Evolutionary conservation across 2,113 vertebrate genomes (phyloP), one percentile per base, ranked within the genome.

Genomic region (Brachyhypopomus gauderio): DNA sequence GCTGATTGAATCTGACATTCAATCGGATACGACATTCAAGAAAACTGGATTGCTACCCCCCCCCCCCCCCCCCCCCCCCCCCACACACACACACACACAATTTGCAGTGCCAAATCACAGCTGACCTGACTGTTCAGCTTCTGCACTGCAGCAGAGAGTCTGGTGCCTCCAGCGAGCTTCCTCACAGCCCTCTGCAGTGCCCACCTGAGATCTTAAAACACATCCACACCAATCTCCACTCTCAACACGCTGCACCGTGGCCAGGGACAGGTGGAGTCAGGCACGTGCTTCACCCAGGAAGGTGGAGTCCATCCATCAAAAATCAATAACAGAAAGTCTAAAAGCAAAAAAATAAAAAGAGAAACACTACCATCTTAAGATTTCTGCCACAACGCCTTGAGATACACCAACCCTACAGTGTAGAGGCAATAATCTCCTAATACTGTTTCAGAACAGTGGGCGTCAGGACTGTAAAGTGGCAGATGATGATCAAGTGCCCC

Each of bases 1-100:
- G 72, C 56, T 78, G 5, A 59, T 55, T 67, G 52, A 66, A 80
- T 23, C 55, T 67, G 83, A 72, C 70, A 72, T 81, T 52, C 63
- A 81, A 81, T 41, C 75, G 63, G 79, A 75, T 22, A 78, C 52
- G 71, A 74, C 7, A n/a, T 59, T 25, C 60, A 8, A 72, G 36
- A 27, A 70, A 8, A 79, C 38, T 52, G 56, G 72, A 22, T 3
- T 22, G 55, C 78, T 72, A 23, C 30, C n/a, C 25, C 55, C 2
- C 1, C 45, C 4, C 23, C 19, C 0, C 1, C 4, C 14, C 23
- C n/a, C 38, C 25, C 30, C 64, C 22, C 25, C 27, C 34, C 20
- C n/a, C 41, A 30, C 30, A 30, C 30, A 30, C 14, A 17, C 23
- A 25, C 16, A 30, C 30, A 62, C 74, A 45, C 36, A 48, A 23